Percentiles rank a stretch among this genome's conserved stretches.
phyloP scores from a whole-genome alignment of 2,113 vertebrate genomes.

The Alethe castanea region DNA sequence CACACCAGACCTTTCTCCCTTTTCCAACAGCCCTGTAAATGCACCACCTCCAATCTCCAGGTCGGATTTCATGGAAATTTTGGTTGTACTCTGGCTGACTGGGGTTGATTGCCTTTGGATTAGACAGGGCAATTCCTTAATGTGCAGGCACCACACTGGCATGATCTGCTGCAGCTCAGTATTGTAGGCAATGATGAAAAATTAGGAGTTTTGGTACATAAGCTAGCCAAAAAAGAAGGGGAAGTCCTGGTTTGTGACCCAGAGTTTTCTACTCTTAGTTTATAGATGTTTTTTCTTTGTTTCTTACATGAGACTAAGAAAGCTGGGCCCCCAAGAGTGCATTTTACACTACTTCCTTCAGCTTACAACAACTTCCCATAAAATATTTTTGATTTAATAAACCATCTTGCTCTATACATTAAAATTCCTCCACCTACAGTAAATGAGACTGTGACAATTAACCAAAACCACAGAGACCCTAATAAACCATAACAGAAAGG shows the following conservation, averaged over 20 bases:
- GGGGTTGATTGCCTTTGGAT: background rate
- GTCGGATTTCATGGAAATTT: conserved; percentile 12
- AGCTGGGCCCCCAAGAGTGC: conserved; percentile 21
- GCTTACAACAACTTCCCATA: conserved; percentile 43
- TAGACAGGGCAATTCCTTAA: conserved; percentile 21
- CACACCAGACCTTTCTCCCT: conserved; percentile 34
- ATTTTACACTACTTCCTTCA: conserved; percentile 50
- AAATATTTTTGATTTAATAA: conserved; percentile 62
- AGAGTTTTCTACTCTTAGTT: conserved; percentile 44
- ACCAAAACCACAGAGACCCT: conserved; percentile 22
- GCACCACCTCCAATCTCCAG: background rate
- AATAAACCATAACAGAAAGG: background rate
- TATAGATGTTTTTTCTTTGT: conserved; percentile 45
- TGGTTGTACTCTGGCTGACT: background rate
- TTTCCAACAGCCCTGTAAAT: background rate
- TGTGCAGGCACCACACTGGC: background rate
- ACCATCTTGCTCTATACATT: conserved; percentile 33
- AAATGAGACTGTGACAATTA: conserved; percentile 58
- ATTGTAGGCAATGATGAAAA: background rate
- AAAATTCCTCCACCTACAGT: conserved; percentile 51
- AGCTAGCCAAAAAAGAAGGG: background rate
- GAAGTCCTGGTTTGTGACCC: conserved; percentile 6
- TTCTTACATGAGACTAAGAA: conserved; percentile 45
- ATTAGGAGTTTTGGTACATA: background rate
- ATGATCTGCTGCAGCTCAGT: background rate